Percentiles rank a stretch among this genome's conserved stretches.
Evolutionary conservation across 2,888 invertebrate species (phyloP).

Genomic region (Eupithecia centaureata): DNA sequence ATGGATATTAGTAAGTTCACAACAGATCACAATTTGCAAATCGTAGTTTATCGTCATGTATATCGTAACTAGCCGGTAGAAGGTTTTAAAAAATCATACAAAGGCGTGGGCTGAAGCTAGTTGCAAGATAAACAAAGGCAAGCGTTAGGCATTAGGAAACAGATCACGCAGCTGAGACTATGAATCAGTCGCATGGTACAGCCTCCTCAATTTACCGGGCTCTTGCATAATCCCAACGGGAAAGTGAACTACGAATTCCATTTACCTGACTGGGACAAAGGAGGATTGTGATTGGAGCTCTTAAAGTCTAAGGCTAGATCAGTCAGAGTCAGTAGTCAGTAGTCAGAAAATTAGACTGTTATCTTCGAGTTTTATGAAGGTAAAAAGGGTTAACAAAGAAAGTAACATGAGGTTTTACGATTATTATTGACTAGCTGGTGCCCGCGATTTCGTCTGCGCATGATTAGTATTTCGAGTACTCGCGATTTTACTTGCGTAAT

Average conservation of each 20-base stretch:
- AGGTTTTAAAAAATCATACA: not conserved
- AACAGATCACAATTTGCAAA: no score
- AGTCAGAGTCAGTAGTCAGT: no score
- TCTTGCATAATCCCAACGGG: conserved; percentile 18
- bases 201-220: conserved; percentile 39
- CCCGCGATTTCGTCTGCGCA: no score
- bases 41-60: no score
- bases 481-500: no score
- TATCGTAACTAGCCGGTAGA: not conserved
- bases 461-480: no score
- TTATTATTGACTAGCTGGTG: no score
- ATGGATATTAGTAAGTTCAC: not conserved
- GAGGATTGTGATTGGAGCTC: conserved; percentile 4
- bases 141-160: conserved; percentile 30
- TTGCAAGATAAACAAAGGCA: conserved; percentile 8
- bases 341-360: no score
- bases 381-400: no score
- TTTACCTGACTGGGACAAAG: conserved; percentile 4
- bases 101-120: not conserved
- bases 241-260: conserved; percentile 13
- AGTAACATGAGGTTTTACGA: no score
- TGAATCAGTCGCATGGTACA: conserved; percentile 35
- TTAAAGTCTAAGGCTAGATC: not conserved
- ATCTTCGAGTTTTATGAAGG: no score
- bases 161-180: conserved; percentile 29